Base-by-base conservation (phyloP, 2,888 invertebrate species). In the Andrena trimmerana region DNA sequence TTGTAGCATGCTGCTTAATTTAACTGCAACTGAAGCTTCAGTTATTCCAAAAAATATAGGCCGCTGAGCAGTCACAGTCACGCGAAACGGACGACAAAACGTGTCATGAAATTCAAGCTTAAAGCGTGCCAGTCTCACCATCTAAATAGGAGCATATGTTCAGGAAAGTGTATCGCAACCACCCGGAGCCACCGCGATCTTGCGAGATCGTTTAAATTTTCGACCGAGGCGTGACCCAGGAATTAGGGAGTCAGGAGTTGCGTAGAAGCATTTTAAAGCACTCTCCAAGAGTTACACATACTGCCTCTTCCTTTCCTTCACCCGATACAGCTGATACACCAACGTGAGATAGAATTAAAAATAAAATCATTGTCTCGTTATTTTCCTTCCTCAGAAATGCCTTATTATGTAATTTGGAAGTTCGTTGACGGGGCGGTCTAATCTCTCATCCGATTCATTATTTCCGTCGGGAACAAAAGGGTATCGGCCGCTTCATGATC, bases 221-320 rank as follows among this genome's bases (percentile, higher is more conserved):
- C 80, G 81, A 79, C 63, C 77, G 62, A 86, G 86, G 83, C 86
- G 86, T 89, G 88, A 90, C 89, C 79, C 36, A 54, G 24, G 83
- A 80, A 89, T 84, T 89, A 89, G 90, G 88, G 65, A 60, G 52
- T 54, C 79, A 90, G 87, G 52, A 90, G 65, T 31, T 29, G 60
- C 20, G 66, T 27, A 68, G 63, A 74, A 67, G 67, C 68, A 71
- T 66, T 60, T 76, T 48, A 60, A 78, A 63, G 6, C 20, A 5
- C 48, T 36, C 59, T 16, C 24, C 31, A 69, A 74, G 42, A 42
- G 16, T 42, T 42, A 42, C 42, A 0, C 42, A 42, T 42, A 42
- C 42, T 16, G 4, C 42, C 42, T 42, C 42, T 42, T 16, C 42
- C 0, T 13, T 42, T 42, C 42, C 16, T 42, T 42, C 42, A 16